Evolutionary conservation across 2,797 vertebrate genomes (phyloP).

Genomic region (Chelidonichthys spinosus): DNA sequence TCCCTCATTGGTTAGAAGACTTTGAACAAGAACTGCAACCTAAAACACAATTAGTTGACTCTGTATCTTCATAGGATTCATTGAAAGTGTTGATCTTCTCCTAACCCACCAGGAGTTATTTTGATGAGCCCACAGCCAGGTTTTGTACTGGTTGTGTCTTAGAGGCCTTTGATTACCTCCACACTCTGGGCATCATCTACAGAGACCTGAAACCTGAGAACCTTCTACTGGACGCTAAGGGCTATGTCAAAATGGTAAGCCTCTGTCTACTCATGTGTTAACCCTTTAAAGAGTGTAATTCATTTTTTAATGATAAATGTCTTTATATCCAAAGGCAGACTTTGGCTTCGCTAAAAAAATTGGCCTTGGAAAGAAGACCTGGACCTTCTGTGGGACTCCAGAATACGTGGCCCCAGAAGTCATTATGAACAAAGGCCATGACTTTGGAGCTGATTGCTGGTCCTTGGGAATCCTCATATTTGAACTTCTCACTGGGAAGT

Average conservation of each 20-base stretch:
- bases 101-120: slow-evolving; percentile 73
- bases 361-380: slow-evolving; percentile 84
- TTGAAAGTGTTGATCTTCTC: slow-evolving; percentile 15
- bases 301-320: neutral
- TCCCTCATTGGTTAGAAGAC: too few relatives aligned
- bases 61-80: neutral
- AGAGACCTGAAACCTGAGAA: slow-evolving; percentile 87
- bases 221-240: slow-evolving; percentile 80
- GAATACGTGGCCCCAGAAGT: slow-evolving; percentile 88
- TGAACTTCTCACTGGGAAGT: slow-evolving; percentile 87
- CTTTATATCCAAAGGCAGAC: slow-evolving; percentile 72
- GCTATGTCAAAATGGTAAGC: slow-evolving; percentile 86
- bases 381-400: slow-evolving; percentile 89
- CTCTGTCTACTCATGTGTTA: neutral
- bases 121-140: slow-evolving; percentile 82
- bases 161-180: slow-evolving; percentile 86
- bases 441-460: slow-evolving; percentile 88
- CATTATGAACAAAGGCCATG: slow-evolving; percentile 88
- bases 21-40: neutral
- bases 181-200: slow-evolving; percentile 80
- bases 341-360: slow-evolving; percentile 87
- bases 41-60: neutral
- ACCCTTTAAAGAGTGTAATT: neutral
- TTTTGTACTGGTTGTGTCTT: slow-evolving; percentile 85
- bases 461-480: slow-evolving; percentile 87